Evolutionary conservation across 2,888 invertebrate species (phyloP).

Genomic region (Mesorhabditis sp.): DNA sequence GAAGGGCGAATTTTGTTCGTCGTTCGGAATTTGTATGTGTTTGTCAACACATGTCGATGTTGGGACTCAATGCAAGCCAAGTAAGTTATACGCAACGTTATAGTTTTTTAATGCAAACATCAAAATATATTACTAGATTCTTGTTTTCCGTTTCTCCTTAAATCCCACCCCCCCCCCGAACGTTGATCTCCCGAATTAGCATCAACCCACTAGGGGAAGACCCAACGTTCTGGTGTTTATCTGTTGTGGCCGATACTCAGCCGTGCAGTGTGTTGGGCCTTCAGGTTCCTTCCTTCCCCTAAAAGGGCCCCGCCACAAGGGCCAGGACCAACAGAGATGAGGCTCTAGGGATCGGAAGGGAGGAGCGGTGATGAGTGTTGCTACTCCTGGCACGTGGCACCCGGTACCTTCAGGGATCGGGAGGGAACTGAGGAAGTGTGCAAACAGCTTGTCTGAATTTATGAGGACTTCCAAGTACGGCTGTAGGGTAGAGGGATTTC

Average conservation of each 20-base stretch:
- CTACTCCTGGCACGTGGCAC: neutral
- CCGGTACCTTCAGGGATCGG: constrained; percentile 4
- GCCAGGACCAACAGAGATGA: too few relatives aligned
- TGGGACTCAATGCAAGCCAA: constrained; percentile 42
- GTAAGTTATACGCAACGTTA: constrained; percentile 18
- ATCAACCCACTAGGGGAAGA: too few relatives aligned
- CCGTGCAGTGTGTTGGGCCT: neutral
- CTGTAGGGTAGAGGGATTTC: too few relatives aligned
- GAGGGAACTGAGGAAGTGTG: neutral
- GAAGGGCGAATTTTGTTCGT: constrained; percentile 50
- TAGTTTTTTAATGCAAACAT: constrained; percentile 21
- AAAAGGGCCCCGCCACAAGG: too few relatives aligned
- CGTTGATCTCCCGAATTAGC: too few relatives aligned
- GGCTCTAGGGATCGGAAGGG: neutral
- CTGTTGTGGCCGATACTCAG: neutral
- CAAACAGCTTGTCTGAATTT: too few relatives aligned
- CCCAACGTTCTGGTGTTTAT: too few relatives aligned
- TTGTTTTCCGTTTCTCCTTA: constrained; percentile 10
- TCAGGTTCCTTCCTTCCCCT: too few relatives aligned
- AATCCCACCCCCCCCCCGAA: too few relatives aligned
- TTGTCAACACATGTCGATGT: constrained; percentile 43
- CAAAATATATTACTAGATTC: constrained; percentile 24
- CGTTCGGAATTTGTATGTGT: constrained; percentile 46
- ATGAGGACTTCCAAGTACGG: too few relatives aligned
- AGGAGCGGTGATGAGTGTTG: neutral